Percentiles rank a stretch among this genome's conserved stretches.
Evolutionary conservation across 37 sponge, comb jelly and placozoan genomes (phyloP).

Genomic region (Aphrocallistes beatrix): DNA sequence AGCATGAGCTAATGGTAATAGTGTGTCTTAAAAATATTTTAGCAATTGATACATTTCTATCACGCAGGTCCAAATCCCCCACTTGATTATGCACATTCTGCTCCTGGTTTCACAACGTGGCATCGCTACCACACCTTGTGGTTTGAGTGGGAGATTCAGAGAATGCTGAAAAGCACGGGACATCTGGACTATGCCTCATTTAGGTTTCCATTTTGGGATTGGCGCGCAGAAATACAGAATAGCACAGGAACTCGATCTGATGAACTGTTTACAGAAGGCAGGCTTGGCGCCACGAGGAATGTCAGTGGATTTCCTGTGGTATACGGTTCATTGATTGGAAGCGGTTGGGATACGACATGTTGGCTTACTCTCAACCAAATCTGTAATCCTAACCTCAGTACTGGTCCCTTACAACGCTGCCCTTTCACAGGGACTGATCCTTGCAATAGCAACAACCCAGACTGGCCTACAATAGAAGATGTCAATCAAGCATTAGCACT

Average conservation of each 20-base stretch:
- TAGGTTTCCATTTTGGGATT: conserved; percentile 39
- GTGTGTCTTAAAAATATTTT: too few species aligned
- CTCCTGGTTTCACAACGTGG: conserved; percentile 38
- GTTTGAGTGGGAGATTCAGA: conserved; percentile 39
- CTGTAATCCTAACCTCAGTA: conserved; percentile 27
- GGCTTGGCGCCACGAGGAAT: conserved; percentile 26
- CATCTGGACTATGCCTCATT: conserved; percentile 25
- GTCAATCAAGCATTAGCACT: neutral
- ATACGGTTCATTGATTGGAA: conserved; percentile 12
- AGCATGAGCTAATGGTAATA: too few species aligned
- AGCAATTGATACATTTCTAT: too few species aligned
- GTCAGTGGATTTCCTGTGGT: conserved; percentile 25
- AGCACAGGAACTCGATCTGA: conserved; percentile 22
- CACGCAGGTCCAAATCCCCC: too few species aligned
- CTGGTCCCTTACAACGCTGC: conserved; percentile 33
- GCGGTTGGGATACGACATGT: conserved; percentile 35
- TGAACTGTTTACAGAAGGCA: conserved; percentile 22
- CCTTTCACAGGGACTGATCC: conserved; percentile 32
- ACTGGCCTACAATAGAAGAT: conserved; percentile 25
- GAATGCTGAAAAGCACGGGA: conserved; percentile 21
- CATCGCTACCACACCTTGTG: conserved; percentile 21
- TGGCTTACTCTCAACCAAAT: conserved; percentile 10
- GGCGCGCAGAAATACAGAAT: conserved; percentile 29
- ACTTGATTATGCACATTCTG: conserved; percentile 32
- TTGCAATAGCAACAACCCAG: conserved; percentile 28